Percentiles rank a stretch among this genome's conserved stretches.
phyloP scores from a whole-genome alignment of 2,888 invertebrate genomes.

The Brenthis daphne region DNA sequence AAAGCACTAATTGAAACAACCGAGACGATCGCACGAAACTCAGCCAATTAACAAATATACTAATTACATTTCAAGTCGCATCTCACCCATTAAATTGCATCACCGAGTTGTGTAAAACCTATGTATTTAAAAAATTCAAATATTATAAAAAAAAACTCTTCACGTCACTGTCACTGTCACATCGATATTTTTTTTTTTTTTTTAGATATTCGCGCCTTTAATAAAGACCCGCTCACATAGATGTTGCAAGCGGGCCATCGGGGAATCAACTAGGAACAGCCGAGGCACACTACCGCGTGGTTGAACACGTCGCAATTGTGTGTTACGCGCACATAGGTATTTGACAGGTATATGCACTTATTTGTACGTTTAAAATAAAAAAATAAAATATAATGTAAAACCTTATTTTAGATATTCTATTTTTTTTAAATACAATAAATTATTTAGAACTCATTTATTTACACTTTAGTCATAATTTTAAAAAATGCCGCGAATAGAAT shows the following conservation, averaged over 20 bases:
- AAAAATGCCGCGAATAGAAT: background rate
- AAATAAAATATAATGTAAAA: background rate
- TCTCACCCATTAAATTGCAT: slow-evolving; percentile 41
- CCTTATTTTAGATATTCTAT: slow-evolving; percentile 39
- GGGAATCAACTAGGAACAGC: slow-evolving; percentile 76
- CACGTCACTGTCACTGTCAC: slow-evolving; percentile 48
- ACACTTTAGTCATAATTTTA: too few relatives aligned
- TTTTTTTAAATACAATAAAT: slow-evolving; percentile 10
- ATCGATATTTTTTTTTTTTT: slow-evolving; percentile 45
- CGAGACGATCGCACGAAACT: too few relatives aligned
- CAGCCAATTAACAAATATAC: too few relatives aligned
- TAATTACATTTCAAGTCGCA: slow-evolving; percentile 36
- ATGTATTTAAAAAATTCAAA: slow-evolving; percentile 42
- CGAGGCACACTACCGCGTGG: slow-evolving; percentile 55
- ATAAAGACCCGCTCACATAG: slow-evolving; percentile 77
- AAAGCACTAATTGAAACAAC: too few relatives aligned
- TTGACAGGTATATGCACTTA: slow-evolving; percentile 69
- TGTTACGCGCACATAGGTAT: slow-evolving; percentile 55
- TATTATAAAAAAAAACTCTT: slow-evolving; percentile 32
- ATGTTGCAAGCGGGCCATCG: slow-evolving; percentile 78
- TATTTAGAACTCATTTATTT: background rate
- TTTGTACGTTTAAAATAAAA: slow-evolving; percentile 51
- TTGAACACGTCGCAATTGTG: slow-evolving; percentile 42
- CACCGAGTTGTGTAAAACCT: slow-evolving; percentile 50
- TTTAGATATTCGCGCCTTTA: slow-evolving; percentile 70